A percentile compares a stretch with the other conserved stretches of the same genome.
Evolutionary conservation across 2,888 invertebrate genomes (phyloP).

Genomic region (Colletes collaris): DNA sequence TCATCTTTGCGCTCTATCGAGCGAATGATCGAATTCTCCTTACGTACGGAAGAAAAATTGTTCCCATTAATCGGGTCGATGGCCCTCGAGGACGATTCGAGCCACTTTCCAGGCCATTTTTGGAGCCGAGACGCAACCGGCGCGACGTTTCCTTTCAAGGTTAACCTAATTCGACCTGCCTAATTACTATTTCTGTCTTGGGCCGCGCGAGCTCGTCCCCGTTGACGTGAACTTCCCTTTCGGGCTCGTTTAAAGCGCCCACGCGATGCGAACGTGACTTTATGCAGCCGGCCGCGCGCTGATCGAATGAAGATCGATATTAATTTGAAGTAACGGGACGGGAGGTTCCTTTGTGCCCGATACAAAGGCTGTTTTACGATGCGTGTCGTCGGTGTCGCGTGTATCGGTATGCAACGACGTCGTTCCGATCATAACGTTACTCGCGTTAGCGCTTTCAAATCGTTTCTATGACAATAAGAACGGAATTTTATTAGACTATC

Average conservation of each 20-base stretch:
- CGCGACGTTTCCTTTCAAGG: slow-evolving; percentile 52
- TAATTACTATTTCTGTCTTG: slow-evolving; percentile 67
- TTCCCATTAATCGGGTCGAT: not conserved
- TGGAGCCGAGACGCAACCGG: slow-evolving; percentile 26
- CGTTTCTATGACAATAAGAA: too few relatives aligned
- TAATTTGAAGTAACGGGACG: slow-evolving; percentile 63
- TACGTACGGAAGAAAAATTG: not conserved
- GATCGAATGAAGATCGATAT: slow-evolving; percentile 57
- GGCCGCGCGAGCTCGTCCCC: slow-evolving; percentile 9
- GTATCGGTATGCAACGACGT: slow-evolving; percentile 27
- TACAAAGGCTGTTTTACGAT: slow-evolving; percentile 39
- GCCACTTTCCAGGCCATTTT: slow-evolving; percentile 49
- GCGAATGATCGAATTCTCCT: not conserved
- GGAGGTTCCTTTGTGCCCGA: slow-evolving; percentile 36
- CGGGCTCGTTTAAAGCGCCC: slow-evolving; percentile 52
- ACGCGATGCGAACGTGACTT: slow-evolving; percentile 47
- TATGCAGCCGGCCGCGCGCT: slow-evolving; percentile 31
- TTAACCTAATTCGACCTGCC: slow-evolving; percentile 63
- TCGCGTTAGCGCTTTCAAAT: not conserved
- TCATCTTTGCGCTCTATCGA: too few relatives aligned
- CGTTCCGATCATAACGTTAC: slow-evolving; percentile 9
- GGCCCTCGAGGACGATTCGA: slow-evolving; percentile 4
- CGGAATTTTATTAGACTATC: too few relatives aligned
- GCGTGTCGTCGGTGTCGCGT: slow-evolving; percentile 25
- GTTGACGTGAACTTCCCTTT: slow-evolving; percentile 50